These are phyloP conservation scores for Caenorhabditis sp. DNA, from an alignment of 2,888 invertebrate genomes.

Conservation along the genomic window DNA sequence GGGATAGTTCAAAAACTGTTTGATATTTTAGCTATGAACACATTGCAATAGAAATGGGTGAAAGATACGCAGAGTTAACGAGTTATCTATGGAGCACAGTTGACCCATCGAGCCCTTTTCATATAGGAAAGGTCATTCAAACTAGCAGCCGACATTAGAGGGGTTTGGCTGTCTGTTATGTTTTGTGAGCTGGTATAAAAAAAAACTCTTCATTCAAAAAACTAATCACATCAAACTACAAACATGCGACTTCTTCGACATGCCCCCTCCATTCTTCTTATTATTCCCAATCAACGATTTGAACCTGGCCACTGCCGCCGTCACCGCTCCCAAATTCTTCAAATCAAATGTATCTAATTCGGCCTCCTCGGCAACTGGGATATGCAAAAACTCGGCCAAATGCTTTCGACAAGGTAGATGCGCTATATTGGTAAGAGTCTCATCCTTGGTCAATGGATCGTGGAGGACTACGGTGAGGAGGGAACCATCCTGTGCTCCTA, in stretches of 20 bases:
- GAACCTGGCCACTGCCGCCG: conserved; percentile 62
- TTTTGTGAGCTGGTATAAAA: too few species aligned
- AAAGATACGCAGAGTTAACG: too few species aligned
- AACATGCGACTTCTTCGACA: conserved; percentile 51
- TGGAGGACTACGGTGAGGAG: conserved; percentile 58
- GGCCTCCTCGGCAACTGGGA: conserved; percentile 48
- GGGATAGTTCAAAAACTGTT: too few species aligned
- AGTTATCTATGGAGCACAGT: too few species aligned
- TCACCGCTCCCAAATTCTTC: conserved; percentile 60
- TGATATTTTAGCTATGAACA: too few species aligned
- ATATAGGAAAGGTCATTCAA: too few species aligned
- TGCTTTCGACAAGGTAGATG: conserved; percentile 55
- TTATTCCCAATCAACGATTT: conserved; percentile 44
- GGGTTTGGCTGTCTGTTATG: too few species aligned
- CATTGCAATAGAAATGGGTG: too few species aligned
- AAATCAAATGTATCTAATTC: conserved; percentile 57
- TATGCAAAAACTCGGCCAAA: conserved; percentile 62
- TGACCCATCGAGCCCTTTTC: too few species aligned
- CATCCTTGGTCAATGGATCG: conserved; percentile 45
- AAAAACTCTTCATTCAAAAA: background rate
- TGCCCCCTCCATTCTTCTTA: conserved; percentile 26
- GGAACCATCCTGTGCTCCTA: conserved; percentile 66
- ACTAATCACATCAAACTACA: conserved; percentile 42
- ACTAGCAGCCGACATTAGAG: too few species aligned
- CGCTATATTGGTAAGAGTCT: conserved; percentile 47